Conservation (phyloP, 2,888 invertebrate species). For the Dasysyrphus tricinctus region DNA sequence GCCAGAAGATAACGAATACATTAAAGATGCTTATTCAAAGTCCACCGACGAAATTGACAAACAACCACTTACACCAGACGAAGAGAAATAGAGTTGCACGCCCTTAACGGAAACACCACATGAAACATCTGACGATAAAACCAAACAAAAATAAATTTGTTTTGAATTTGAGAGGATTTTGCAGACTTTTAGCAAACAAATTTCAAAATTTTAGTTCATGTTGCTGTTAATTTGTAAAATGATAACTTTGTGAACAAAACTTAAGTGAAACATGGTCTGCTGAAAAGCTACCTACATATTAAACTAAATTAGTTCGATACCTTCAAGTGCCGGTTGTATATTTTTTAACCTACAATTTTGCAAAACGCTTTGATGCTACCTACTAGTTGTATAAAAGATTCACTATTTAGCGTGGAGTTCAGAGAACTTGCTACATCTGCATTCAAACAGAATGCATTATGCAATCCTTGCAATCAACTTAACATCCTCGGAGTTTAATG, state of each 20-base stretch:
- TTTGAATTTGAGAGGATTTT: neutral
- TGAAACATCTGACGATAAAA: slow-evolving; percentile 55
- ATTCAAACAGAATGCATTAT: slow-evolving; percentile 78
- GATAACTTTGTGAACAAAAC: no score
- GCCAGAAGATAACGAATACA: slow-evolving; percentile 42
- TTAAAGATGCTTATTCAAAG: slow-evolving; percentile 24
- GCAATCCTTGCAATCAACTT: slow-evolving; percentile 77
- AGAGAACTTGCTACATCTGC: slow-evolving; percentile 76
- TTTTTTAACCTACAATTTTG: slow-evolving; percentile 62
- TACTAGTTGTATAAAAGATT: neutral
- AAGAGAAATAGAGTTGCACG: slow-evolving; percentile 20
- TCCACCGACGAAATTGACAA: slow-evolving; percentile 47
- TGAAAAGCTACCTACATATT: no score
- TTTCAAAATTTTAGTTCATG: neutral
- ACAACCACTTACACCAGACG: slow-evolving; percentile 3
- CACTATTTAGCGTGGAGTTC: slow-evolving; percentile 69
- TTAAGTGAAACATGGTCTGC: neutral
- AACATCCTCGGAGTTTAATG: slow-evolving; percentile 64
- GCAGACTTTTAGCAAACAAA: neutral
- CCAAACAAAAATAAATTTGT: slow-evolving; percentile 6
- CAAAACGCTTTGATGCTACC: slow-evolving; percentile 76
- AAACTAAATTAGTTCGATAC: neutral
- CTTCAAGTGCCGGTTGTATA: slow-evolving; percentile 17
- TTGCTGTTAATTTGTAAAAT: neutral
- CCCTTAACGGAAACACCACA: slow-evolving; percentile 23